A percentile compares a stretch with the other conserved stretches of the same genome.
phyloP scores from a whole-genome alignment of 1,140 invertebrate genomes.

The Cataglyphis hispanica region DNA sequence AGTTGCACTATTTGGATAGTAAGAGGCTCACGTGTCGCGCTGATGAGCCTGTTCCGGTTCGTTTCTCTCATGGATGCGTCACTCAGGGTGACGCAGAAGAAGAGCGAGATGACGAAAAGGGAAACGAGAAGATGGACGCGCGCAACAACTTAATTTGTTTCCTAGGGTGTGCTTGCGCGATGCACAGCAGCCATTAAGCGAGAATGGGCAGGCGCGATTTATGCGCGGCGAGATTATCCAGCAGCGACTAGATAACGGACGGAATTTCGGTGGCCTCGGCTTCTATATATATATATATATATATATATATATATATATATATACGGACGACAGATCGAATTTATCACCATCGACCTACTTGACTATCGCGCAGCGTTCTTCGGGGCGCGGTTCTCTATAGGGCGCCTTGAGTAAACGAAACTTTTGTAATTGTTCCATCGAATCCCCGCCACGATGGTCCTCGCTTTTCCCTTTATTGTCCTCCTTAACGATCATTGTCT shows the following conservation, averaged over 20 bases:
- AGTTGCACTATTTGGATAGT: background rate
- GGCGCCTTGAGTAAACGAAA: conserved; percentile 74
- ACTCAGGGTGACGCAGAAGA: conserved; percentile 45
- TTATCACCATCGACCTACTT: conserved; percentile 84
- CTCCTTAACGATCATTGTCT: conserved; percentile 55
- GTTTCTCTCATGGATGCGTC: conserved; percentile 66
- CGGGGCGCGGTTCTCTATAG: conserved; percentile 45
- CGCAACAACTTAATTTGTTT: conserved; percentile 81
- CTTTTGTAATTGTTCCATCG: conserved; percentile 80
- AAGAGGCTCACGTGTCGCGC: conserved; percentile 18
- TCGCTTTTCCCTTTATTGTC: conserved; percentile 24
- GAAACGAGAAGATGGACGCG: conserved; percentile 7
- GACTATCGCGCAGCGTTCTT: conserved; percentile 43
- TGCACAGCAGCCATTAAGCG: conserved; percentile 70
- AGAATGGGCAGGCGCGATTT: conserved; percentile 78
- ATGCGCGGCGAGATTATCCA: conserved; percentile 81
- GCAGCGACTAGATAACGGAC: conserved; percentile 73
- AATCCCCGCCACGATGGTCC: background rate
- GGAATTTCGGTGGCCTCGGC: conserved; percentile 64
- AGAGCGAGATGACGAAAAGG: conserved; percentile 1
- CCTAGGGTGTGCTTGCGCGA: conserved; percentile 64
- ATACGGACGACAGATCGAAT: conserved; percentile 74
- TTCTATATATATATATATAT: conserved; percentile 11
- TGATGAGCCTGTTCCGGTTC: conserved; percentile 54
- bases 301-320: background rate